A percentile compares a stretch with the other conserved stretches of the same genome.
Evolutionary conservation across 2,797 vertebrate genomes (phyloP).

Genomic region (Myiotriccus ornatus): DNA sequence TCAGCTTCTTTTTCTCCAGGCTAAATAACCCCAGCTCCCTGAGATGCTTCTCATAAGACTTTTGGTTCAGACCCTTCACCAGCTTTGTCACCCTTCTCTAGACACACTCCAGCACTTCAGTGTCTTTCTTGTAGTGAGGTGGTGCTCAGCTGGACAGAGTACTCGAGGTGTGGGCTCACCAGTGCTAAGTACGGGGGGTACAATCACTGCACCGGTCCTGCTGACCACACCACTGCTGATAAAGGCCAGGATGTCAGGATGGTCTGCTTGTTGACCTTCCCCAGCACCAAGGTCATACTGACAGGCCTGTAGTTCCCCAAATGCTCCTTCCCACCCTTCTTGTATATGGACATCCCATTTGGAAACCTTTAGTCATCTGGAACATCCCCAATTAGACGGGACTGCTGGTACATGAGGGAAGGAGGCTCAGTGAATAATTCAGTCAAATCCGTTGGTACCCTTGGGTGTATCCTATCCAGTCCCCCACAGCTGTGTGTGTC

Average conservation of each 20-base stretch:
- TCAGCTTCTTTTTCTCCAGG: not conserved
- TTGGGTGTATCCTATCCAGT: not conserved
- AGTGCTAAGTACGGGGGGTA: fast-evolving
- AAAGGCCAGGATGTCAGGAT: not conserved
- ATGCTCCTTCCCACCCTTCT: not conserved
- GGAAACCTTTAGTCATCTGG: not conserved
- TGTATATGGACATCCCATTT: not conserved
- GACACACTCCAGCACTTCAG: fast-evolving
- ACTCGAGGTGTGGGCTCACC: fast-evolving
- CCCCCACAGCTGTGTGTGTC: not conserved
- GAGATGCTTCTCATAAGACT: not conserved
- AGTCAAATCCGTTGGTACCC: not conserved
- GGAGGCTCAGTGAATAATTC: not conserved
- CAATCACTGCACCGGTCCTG: not conserved
- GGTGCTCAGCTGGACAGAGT: fast-evolving
- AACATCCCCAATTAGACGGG: not conserved
- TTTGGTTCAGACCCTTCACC: not conserved
- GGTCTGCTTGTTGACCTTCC: not conserved
- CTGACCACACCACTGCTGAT: fast-evolving
- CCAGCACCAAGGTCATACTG: not conserved
- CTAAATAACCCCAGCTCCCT: not conserved
- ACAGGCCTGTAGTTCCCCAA: not conserved
- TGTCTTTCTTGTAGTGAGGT: not conserved
- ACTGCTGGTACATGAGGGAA: not conserved
- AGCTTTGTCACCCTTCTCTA: not conserved